These are phyloP conservation scores for Pseudococcus longispinus DNA, from an alignment of 2,888 invertebrate species.

Conservation along the genomic window DNA sequence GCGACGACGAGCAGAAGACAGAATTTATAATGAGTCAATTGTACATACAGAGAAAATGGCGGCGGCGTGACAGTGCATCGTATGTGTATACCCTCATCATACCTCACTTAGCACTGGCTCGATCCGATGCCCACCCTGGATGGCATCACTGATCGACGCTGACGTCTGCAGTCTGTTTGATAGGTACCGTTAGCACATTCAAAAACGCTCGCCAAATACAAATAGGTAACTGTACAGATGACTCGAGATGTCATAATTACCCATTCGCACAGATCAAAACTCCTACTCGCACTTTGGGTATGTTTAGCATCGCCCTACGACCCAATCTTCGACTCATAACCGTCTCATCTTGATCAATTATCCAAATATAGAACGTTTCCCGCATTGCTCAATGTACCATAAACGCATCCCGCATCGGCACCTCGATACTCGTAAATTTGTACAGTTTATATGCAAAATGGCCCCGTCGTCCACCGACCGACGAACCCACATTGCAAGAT, in stretches of 20 bases:
- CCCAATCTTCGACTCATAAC: background rate
- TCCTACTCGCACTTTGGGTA: background rate
- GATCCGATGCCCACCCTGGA: background rate
- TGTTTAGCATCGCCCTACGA: background rate
- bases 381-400: constrained; percentile 24
- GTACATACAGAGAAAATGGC: background rate
- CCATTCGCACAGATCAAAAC: background rate
- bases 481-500: constrained; percentile 14
- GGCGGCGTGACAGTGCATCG: background rate
- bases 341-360: background rate
- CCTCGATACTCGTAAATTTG: background rate
- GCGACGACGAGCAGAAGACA: background rate
- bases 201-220: background rate
- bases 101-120: background rate
- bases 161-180: background rate
- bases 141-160: background rate
- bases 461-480: background rate
- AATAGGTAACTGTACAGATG: background rate
- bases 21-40: constrained; percentile 24
- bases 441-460: constrained; percentile 24
- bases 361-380: constrained; percentile 6
- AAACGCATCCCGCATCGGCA: background rate
- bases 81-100: background rate
- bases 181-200: constrained; percentile 4
- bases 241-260: background rate